Percentiles rank a stretch among this genome's conserved stretches.
These are phyloP conservation scores for Scalopus aquaticus DNA, from an alignment of 2,113 vertebrate species.

Conservation along the genomic window DNA sequence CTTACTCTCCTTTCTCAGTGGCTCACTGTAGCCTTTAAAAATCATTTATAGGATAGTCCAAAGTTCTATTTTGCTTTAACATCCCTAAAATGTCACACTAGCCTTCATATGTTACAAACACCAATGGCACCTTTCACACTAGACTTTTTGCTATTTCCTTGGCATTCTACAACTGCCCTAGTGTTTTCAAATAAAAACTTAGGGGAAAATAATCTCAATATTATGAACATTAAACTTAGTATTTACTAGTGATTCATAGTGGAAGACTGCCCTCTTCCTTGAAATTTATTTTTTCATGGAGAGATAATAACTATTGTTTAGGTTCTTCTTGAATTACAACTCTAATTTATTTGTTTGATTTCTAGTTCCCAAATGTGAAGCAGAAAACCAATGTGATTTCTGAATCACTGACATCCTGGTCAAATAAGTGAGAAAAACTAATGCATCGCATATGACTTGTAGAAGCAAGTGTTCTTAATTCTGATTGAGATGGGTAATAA, in stretches of 20 bases:
- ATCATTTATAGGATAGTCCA: background rate
- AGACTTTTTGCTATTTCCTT: background rate
- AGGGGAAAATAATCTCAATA: background rate
- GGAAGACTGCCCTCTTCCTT: background rate
- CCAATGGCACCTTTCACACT: background rate
- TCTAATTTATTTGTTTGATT: slow-evolving; percentile 63
- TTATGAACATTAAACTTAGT: background rate
- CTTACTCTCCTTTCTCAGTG: background rate
- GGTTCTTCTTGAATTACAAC: slow-evolving; percentile 43
- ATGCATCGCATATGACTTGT: slow-evolving; percentile 18
- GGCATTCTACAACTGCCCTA: background rate
- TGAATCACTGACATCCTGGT: slow-evolving; percentile 55
- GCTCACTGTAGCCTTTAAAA: background rate
- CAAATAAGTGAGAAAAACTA: slow-evolving; percentile 45
- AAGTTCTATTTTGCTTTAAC: background rate
- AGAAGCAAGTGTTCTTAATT: slow-evolving; percentile 44
- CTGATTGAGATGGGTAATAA: background rate
- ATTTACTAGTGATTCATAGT: background rate
- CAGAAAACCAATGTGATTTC: slow-evolving; percentile 71
- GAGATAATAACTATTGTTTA: background rate
- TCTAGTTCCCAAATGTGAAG: slow-evolving; percentile 66
- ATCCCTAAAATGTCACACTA: background rate
- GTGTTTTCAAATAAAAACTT: background rate
- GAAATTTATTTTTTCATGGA: background rate
- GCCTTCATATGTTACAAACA: background rate